These are phyloP conservation scores for Heterocephalus glaber DNA, from an alignment of 2,113 vertebrate genomes.

Conservation along the genomic window DNA sequence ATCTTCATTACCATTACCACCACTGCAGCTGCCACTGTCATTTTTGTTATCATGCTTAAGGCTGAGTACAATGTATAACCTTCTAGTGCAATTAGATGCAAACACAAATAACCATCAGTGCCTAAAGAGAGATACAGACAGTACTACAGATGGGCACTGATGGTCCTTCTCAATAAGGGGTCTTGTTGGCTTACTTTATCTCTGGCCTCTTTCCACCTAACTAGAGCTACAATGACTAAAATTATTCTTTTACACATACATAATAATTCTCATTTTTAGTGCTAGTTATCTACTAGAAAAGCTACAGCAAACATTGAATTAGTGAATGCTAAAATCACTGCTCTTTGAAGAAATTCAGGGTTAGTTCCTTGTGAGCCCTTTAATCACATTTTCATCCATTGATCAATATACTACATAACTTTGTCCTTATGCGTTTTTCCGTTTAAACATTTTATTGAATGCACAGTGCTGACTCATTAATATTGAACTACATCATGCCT, in stretches of 20 bases:
- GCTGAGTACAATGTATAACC: background rate
- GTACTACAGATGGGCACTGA: background rate
- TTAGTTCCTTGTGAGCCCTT: background rate
- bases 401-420: background rate
- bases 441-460: constrained; percentile 47
- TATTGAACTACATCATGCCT: background rate
- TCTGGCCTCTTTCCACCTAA: constrained; percentile 31
- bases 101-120: background rate
- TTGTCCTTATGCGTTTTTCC: constrained; percentile 18
- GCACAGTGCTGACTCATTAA: background rate
- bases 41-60: background rate
- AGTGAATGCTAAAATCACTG: background rate
- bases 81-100: background rate
- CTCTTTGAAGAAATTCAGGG: background rate
- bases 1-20: background rate
- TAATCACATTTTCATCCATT: background rate
- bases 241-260: constrained; percentile 29
- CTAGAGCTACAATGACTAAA: background rate
- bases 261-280: background rate
- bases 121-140: background rate
- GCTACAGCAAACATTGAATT: constrained; percentile 5
- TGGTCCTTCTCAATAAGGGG: background rate
- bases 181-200: constrained; percentile 42
- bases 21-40: background rate
- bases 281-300: constrained; percentile 46